Conservation (phyloP, 2,113 vertebrate genomes). For the Erinaceus europaeus region DNA sequence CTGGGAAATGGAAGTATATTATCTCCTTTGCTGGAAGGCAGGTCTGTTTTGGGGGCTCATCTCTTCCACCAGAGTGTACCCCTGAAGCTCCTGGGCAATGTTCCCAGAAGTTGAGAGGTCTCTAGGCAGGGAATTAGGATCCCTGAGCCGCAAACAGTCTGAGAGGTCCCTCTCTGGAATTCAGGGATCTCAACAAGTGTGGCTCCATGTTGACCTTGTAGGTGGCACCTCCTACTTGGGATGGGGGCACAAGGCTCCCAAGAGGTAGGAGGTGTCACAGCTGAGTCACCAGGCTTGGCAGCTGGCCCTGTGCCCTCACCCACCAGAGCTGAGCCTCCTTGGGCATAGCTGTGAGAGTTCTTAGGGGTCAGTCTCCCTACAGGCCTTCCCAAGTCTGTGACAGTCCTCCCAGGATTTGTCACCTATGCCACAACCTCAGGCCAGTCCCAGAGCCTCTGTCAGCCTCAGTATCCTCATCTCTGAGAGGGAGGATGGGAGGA, state of each 20-base stretch:
- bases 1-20: neutral
- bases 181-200: accelerated
- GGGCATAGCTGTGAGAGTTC: neutral
- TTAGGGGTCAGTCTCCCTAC: neutral
- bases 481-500: too few relatives aligned
- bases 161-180: neutral
- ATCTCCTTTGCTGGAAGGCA: neutral
- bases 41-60: too few relatives aligned
- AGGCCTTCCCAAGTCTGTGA: neutral
- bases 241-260: neutral
- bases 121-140: neutral
- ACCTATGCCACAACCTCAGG: neutral
- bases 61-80: neutral
- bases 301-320: neutral
- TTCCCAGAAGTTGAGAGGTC: neutral
- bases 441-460: neutral
- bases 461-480: neutral
- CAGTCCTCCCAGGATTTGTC: neutral
- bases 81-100: accelerated
- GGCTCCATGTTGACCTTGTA: neutral
- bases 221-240: neutral
- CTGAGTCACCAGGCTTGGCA: neutral
- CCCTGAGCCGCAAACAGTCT: too few relatives aligned
- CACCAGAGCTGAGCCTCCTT: neutral
- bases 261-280: neutral